Percentiles rank a stretch among this genome's conserved stretches.
Conservation (phyloP, 1,140 invertebrate genomes). For the Zaprionus lachaisei region DNA sequence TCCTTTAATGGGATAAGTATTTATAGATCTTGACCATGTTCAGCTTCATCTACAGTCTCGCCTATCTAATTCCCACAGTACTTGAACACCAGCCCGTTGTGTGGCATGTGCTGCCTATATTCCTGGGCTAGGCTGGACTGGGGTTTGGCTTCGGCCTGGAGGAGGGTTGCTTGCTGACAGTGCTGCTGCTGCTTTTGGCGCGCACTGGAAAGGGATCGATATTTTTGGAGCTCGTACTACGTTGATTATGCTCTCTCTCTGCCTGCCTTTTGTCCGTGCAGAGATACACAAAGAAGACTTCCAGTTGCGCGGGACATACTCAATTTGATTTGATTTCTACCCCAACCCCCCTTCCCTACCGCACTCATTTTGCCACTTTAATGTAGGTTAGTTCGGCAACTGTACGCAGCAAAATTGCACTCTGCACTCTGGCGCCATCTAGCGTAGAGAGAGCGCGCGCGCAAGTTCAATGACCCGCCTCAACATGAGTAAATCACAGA, state of each 20-base stretch:
- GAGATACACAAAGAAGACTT: conserved; percentile 39
- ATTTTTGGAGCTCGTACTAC: conserved; percentile 63
- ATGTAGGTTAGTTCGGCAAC: conserved; percentile 77
- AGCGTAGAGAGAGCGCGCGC: conserved; percentile 27
- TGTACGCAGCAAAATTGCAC: conserved; percentile 72
- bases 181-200: conserved; percentile 40
- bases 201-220: conserved; percentile 53
- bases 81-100: neutral
- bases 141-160: neutral
- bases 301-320: conserved; percentile 40
- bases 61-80: neutral
- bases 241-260: conserved; percentile 20
- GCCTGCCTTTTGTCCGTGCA: neutral
- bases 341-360: neutral
- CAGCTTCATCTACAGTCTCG: too few relatives aligned
- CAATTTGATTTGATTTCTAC: conserved; percentile 4
- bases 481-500: conserved; percentile 71
- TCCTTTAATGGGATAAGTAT: too few relatives aligned
- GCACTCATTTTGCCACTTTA: conserved; percentile 52
- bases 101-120: neutral
- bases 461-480: conserved; percentile 78
- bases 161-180: conserved; percentile 34
- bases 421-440: conserved; percentile 77
- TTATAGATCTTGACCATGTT: too few relatives aligned
- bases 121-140: neutral